Base-by-base conservation (phyloP, 2,797 vertebrate genomes). In the Linurgus olivaceus region DNA sequence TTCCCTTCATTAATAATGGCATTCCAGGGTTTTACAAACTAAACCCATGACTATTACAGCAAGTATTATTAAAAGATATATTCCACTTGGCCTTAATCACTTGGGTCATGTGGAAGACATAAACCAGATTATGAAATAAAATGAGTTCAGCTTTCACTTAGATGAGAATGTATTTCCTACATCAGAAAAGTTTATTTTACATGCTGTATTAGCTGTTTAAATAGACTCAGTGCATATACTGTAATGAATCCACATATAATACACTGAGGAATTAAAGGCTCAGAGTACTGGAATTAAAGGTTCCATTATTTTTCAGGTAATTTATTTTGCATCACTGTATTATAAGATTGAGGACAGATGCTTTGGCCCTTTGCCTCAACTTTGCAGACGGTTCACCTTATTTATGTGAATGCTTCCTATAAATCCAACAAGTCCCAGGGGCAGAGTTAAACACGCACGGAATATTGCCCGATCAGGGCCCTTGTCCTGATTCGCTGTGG, bases 211-310 rank as follows among this genome's bases (percentile, higher is more conserved):
- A 97, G 90, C 91, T 92, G 77, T 89, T 92, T 95, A 97, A 97
- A 94, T 97, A 93, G 94, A 88, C 79, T 96, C 82, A 70, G 58
- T 96, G 86, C 91, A 96, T 89, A 96, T 90, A 94, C 78, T 84
- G 68, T 96, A 96, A 98, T 97, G 96, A 97, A 96, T 96, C 94
- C 95, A 90, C 71, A 88, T 86, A 91, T 93, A 96, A 94, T 96
- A 90, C 94, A 91, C 93, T 58, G 47, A 95, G 96, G 93, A 94
- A 94, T 96, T 95, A 96, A 96, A 97, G 94, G 94, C 94, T 93
- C 84, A 96, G 88, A 97, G 95, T 84, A 73, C 55, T 80, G 65
- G 91, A 95, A 96, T 97, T 96, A 96, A 91, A 96, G 70, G 66
- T 96, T 95, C 94, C 87, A 88, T 96, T 94, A 95, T 94, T 96